phyloP scores from a whole-genome alignment of 2,113 vertebrate species.

The Solea senegalensis region DNA sequence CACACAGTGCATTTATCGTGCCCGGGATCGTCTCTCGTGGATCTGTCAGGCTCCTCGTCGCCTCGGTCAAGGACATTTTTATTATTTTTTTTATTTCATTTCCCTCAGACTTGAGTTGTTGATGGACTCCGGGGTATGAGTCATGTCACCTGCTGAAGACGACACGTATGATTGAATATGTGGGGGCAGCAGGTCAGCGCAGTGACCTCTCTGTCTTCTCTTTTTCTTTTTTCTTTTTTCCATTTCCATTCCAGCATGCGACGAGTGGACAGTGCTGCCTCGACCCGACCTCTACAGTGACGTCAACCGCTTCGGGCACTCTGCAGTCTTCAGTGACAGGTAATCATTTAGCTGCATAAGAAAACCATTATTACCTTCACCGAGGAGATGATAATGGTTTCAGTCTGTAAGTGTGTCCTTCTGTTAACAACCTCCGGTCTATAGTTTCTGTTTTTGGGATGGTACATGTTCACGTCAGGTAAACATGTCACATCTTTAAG shows the following conservation, averaged over 20 bases:
- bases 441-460: too few species aligned
- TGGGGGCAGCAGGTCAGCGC: background rate
- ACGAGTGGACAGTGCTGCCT: constrained; percentile 91
- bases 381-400: too few species aligned
- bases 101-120: background rate
- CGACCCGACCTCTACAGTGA: constrained; percentile 88
- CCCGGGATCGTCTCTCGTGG: background rate
- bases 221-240: background rate
- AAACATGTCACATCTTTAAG: too few species aligned
- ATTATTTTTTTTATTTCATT: too few species aligned
- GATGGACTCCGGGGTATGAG: constrained; percentile 29
- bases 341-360: constrained; percentile 58
- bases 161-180: constrained; percentile 14
- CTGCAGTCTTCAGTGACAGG: constrained; percentile 89
- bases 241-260: constrained; percentile 83
- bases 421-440: too few species aligned
- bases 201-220: constrained; percentile 33
- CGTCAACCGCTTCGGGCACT: constrained; percentile 96
- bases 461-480: too few species aligned
- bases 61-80: constrained; percentile 10
- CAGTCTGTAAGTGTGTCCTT: too few species aligned
- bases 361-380: too few species aligned
- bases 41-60: background rate
- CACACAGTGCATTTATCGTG: background rate
- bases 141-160: background rate